Base-by-base conservation (phyloP, 2,888 invertebrate genomes). In the Dichetophora obliterata region DNA sequence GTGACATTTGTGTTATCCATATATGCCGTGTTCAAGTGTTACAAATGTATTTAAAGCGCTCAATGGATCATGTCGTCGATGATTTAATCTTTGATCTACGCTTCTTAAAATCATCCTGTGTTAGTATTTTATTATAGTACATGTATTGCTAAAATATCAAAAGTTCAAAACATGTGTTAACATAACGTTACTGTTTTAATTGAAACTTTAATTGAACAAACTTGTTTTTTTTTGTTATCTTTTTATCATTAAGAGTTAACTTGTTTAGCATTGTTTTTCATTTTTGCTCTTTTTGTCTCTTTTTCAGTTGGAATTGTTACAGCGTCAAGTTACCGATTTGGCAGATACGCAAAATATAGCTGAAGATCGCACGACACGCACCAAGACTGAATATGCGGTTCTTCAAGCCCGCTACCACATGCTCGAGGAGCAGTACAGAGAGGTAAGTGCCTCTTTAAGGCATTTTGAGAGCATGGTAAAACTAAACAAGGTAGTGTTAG, bases 301-400 rank as follows among this genome's bases (percentile, higher is more conserved):
- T 16, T 90, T 90, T 27, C 91, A 98, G 97, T 95, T 98, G 87
- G 95, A 96, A 91, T 92, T 95, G 85, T 92, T 98, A 80, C 97
- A 98, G 90, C 95, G 96, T 88, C 97, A 98, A 91, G 95, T 98
- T 89, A 94, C 95, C 80, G 94, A 94, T 77, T 91, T 98, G 84
- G 95, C 95, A 69, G 97, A 98, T 89, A 95, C 95, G 71, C 97
- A 97, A 86, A 93, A 93, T 84, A 93, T 94, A 76, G 94, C 94
- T 9, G 97, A 97, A 88, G 96, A 97, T 89, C 92, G 96, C 81
- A 97, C 97, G 89, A 93, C 95, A 75, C 92, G 96, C 84, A 95
- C 95, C 76, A 98, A 97, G 90, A 95, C 97, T 77, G 97, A 98
- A 90, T 97, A 97, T 92, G 96, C 96, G 2, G 95, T 95, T 76